Conservation (phyloP, 92 coral and sea anemone species). For the Epizoanthus illoricatus region DNA sequence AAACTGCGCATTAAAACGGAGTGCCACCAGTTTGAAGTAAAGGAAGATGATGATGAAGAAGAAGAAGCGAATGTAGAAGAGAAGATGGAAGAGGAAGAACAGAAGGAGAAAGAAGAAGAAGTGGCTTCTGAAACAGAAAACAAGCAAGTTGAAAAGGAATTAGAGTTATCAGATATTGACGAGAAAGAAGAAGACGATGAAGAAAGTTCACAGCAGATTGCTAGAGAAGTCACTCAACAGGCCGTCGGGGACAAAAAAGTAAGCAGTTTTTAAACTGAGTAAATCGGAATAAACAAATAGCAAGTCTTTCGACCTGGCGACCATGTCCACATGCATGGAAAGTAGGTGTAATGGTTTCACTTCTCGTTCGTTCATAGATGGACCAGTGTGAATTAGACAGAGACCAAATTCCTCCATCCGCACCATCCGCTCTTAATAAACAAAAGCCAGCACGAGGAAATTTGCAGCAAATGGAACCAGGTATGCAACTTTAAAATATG, state of each 20-base stretch:
- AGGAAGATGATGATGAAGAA: constrained; percentile 53
- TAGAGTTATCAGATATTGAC: background rate
- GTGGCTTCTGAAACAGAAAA: background rate
- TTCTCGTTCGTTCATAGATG: background rate
- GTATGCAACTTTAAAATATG: background rate
- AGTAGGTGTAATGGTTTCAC: background rate
- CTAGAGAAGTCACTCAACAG: background rate
- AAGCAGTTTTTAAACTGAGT: background rate
- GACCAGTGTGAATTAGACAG: background rate
- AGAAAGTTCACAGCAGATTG: constrained; percentile 6
- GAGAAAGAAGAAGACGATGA: constrained; percentile 5
- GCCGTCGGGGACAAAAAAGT: constrained; percentile 7
- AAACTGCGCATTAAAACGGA: constrained; percentile 90
- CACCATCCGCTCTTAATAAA: background rate
- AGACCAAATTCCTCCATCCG: background rate
- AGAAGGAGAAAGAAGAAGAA: constrained; percentile 24
- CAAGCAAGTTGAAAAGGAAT: background rate
- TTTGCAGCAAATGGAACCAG: background rate
- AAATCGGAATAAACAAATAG: background rate
- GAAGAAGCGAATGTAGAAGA: constrained; percentile 30
- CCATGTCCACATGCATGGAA: too few relatives aligned
- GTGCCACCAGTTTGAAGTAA: constrained; percentile 84
- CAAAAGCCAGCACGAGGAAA: background rate
- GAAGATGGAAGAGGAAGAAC: constrained; percentile 42
- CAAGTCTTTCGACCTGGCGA: too few relatives aligned